Conservation (phyloP, 2,113 vertebrate species). For the Labrus mixtus region DNA sequence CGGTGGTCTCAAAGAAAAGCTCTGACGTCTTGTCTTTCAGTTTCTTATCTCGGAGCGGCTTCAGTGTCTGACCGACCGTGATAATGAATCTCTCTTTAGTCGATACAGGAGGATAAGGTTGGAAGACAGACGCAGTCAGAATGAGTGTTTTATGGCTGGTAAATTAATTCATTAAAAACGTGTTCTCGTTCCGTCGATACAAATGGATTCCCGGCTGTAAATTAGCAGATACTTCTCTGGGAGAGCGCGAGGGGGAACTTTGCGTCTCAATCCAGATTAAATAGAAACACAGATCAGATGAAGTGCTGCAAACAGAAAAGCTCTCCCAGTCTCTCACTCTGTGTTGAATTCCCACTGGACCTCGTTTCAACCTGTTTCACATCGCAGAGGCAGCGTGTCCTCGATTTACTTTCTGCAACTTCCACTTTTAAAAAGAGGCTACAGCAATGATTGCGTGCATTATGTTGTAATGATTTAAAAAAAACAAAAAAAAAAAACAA, state of each 20-base stretch:
- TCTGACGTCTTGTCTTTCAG: too few relatives aligned
- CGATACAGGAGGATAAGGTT: neutral
- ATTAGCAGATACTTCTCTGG: neutral
- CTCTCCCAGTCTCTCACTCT: neutral
- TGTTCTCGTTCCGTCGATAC: neutral
- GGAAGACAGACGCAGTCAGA: too few relatives aligned
- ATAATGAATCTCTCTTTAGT: neutral
- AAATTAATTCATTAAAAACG: neutral
- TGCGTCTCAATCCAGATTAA: neutral
- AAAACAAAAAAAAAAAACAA: neutral
- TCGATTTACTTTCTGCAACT: neutral
- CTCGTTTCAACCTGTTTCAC: conserved; percentile 7
- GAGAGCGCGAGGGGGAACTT: too few relatives aligned
- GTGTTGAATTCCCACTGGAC: neutral
- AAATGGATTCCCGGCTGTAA: neutral
- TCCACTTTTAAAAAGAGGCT: neutral
- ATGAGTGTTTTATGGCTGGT: neutral
- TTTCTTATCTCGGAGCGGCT: too few relatives aligned
- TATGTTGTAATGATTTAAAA: neutral
- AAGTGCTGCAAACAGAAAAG: neutral
- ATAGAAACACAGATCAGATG: neutral
- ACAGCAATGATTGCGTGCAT: neutral
- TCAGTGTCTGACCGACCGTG: too few relatives aligned
- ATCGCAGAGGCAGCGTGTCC: neutral
- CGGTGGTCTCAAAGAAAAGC: too few relatives aligned